A percentile compares a stretch with the other conserved stretches of the same genome.
Evolutionary conservation across 2,113 vertebrate species (phyloP).

Genomic region (Puffinus mauretanicus): DNA sequence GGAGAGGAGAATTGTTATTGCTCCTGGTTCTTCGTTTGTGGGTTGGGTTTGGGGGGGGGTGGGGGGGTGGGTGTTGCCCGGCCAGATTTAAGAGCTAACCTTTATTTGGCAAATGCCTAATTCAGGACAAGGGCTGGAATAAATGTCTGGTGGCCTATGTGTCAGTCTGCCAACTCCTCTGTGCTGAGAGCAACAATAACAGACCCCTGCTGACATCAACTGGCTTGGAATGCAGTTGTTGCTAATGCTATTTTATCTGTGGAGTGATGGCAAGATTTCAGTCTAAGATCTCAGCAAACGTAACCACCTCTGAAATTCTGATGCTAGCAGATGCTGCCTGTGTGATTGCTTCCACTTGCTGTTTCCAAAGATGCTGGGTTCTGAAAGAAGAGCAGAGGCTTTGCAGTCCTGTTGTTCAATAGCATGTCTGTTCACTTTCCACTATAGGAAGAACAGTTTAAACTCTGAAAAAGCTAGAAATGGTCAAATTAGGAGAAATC

Average conservation of each 20-base stretch:
- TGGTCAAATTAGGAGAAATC: not conserved
- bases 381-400: not conserved
- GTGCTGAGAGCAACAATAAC: constrained; percentile 28
- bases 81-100: not conserved
- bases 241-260: not conserved
- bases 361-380: not conserved
- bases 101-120: not conserved
- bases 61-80: not conserved
- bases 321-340: not conserved
- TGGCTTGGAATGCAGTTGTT: constrained; percentile 41
- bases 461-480: not conserved
- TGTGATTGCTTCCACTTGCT: not conserved
- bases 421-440: not conserved
- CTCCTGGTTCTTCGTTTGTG: not conserved
- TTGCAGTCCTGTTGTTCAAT: not conserved
- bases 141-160: not conserved
- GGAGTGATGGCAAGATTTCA: constrained; percentile 6
- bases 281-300: not conserved
- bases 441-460: not conserved
- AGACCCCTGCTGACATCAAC: constrained; percentile 43
- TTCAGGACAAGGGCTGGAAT: constrained; percentile 4
- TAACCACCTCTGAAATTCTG: not conserved
- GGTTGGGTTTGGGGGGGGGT: not conserved
- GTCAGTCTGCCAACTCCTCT: not conserved
- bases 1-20: not conserved